phyloP scores from a whole-genome alignment of 2,888 invertebrate species.

The Melinopterus prodromus region DNA sequence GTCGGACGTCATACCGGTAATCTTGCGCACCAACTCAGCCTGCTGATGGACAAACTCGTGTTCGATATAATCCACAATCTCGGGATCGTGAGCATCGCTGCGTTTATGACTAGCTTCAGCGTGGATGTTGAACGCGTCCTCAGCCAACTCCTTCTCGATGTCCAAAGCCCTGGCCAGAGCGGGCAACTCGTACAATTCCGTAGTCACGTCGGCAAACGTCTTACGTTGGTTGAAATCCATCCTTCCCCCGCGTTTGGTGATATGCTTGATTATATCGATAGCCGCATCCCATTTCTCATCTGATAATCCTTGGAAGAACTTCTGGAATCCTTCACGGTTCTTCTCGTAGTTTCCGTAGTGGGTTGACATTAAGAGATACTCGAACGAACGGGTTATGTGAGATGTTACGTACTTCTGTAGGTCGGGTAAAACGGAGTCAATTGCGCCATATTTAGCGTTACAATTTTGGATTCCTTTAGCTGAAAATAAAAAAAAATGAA shows the following conservation, averaged over 20 bases:
- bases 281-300: slow-evolving; percentile 79
- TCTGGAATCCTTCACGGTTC: slow-evolving; percentile 79
- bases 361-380: slow-evolving; percentile 77
- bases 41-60: slow-evolving; percentile 79
- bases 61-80: slow-evolving; percentile 78
- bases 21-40: slow-evolving; percentile 70
- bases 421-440: slow-evolving; percentile 62
- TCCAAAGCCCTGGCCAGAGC: slow-evolving; percentile 80
- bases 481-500: slow-evolving; percentile 18
- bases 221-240: slow-evolving; percentile 64
- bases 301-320: slow-evolving; percentile 76
- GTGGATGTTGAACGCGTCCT: slow-evolving; percentile 74
- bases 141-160: slow-evolving; percentile 75
- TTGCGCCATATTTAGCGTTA: slow-evolving; percentile 72
- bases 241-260: slow-evolving; percentile 75
- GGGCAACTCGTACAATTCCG: slow-evolving; percentile 73
- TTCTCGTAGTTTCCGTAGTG: slow-evolving; percentile 80
- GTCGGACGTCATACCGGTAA: slow-evolving; percentile 79
- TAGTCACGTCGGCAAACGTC: slow-evolving; percentile 50
- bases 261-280: slow-evolving; percentile 79
- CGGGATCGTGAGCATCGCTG: slow-evolving; percentile 71
- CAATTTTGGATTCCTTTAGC: slow-evolving; percentile 62
- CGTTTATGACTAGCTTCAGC: slow-evolving; percentile 66
- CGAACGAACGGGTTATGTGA: slow-evolving; percentile 77
- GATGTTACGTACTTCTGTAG: slow-evolving; percentile 68